These are phyloP conservation scores for Camponotus floridanus DNA, from an alignment of 1,140 invertebrate genomes.

Conservation along the genomic window DNA sequence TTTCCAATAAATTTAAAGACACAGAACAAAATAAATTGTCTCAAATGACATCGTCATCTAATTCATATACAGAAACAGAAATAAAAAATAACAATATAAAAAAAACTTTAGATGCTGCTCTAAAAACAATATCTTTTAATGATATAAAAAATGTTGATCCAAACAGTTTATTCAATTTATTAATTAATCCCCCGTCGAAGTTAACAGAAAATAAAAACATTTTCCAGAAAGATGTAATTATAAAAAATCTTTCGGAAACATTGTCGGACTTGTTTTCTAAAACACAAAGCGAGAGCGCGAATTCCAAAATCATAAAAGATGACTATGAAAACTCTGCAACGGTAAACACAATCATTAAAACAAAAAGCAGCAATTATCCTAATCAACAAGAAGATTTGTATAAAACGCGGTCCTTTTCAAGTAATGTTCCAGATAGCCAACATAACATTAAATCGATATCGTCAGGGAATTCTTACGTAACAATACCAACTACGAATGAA, in stretches of 20 bases:
- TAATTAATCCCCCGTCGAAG: not conserved
- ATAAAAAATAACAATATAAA: not conserved
- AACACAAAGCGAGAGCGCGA: not conserved
- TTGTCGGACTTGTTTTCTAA: not conserved
- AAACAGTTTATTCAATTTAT: too few species aligned
- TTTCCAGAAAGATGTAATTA: not conserved
- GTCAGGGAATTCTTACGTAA: not conserved
- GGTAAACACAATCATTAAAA: not conserved
- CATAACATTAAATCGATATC: conserved; percentile 1
- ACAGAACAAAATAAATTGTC: not conserved
- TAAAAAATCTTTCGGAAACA: not conserved
- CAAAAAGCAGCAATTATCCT: not conserved
- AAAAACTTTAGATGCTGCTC: not conserved
- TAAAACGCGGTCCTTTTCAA: not conserved
- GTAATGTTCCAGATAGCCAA: not conserved
- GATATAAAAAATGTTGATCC: not conserved
- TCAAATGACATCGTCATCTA: not conserved
- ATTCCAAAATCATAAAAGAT: not conserved
- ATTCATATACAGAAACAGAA: not conserved
- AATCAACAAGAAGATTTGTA: not conserved
- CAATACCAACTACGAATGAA: not conserved
- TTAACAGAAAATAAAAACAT: not conserved
- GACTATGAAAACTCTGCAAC: not conserved
- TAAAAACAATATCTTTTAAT: not conserved
- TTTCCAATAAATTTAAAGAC: not conserved